Evolutionary conservation across 2,888 invertebrate species (phyloP), one percentile per base, ranked within the genome.

Genomic region (Lagria hirta): DNA sequence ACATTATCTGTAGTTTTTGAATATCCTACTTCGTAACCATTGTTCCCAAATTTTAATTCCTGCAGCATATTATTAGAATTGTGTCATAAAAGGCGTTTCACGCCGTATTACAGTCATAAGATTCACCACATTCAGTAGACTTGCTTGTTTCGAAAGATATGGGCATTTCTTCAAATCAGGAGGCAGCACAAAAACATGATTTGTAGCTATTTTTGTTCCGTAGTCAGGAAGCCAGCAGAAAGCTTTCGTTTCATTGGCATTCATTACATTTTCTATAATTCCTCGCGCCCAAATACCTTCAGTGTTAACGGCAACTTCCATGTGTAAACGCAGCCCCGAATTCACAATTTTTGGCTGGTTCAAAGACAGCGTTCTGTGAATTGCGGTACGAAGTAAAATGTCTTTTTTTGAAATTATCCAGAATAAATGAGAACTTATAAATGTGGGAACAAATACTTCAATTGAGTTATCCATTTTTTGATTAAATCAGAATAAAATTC

Each of bases 161-260:
- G 47, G 48, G 8, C 32, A 23, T 4, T 13, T 11, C 12, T 34
- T 21, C 10, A 47, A 33, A 6, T 38, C 23, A 4, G 50, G 28
- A 1, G 56, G 53, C 15, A 60, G n/a, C 7, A 40, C 14, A 27
- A 43, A 58, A 3, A 60, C 24, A 4, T 12, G 7, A 7, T 12
- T 7, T 21, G 30, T 26, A 10, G 27, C 11, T 16, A 26, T 6
- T 13, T 46, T 34, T 12, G 43, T 28, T 2, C 56, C 57, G 36
- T 55, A 54, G 48, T 60, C 59, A 2, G 51, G 11, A 7, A 58
- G 36, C 55, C 55, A 57, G 37, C 53, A 57, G 3, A 34, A 12
- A 22, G 44, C 52, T 17, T 32, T 38, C 12, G 13, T 13, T 1
- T 10, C 13, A 7, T 22, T 6, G 16, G 22, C 4, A 15, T 33